A percentile compares a stretch with the other conserved stretches of the same genome.
phyloP scores from a whole-genome alignment of 2,797 vertebrate genomes.

The Apogon hyalosoma region DNA sequence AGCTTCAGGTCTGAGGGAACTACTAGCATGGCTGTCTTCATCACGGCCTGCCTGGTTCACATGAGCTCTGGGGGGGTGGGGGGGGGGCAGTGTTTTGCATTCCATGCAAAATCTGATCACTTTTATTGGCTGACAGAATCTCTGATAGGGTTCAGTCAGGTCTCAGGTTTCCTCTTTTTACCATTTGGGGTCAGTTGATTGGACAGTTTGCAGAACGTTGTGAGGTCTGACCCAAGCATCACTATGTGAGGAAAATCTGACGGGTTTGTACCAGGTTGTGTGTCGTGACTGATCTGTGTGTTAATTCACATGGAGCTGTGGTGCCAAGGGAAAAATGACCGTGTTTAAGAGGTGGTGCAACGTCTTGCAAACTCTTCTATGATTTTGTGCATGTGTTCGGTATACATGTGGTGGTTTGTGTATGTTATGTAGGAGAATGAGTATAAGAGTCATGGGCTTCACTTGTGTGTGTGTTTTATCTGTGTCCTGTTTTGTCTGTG shows the following conservation, averaged over 20 bases:
- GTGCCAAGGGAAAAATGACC: conserved; percentile 63
- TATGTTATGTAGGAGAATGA: conserved; percentile 11
- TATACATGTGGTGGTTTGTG: conserved; percentile 6
- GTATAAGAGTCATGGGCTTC: conserved; percentile 22
- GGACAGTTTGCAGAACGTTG: conserved; percentile 29
- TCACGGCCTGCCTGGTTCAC: conserved; percentile 13
- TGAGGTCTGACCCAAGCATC: conserved; percentile 57
- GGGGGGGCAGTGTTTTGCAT: conserved; percentile 47
- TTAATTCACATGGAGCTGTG: conserved; percentile 71
- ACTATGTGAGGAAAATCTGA: conserved; percentile 72
- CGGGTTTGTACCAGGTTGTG: conserved; percentile 60
- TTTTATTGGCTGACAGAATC: conserved; percentile 73
- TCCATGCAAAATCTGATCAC: conserved; percentile 69
- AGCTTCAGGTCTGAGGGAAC: conserved; percentile 24
- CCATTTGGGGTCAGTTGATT: conserved; percentile 39
- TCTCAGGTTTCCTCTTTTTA: conserved; percentile 50
- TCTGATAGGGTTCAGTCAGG: conserved; percentile 13
- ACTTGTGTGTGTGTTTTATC: conserved; percentile 19
- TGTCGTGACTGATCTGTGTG: conserved; percentile 69
- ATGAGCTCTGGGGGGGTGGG: conserved; percentile 12
- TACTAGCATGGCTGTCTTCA: background rate
- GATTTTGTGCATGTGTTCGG: conserved; percentile 8
- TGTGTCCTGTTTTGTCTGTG: conserved; percentile 10
- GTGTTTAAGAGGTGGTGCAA: conserved; percentile 78
- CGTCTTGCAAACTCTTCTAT: conserved; percentile 40